Percentiles rank a stretch among this genome's conserved stretches.
Conservation (phyloP, 2,113 vertebrate genomes). For the Grammomys surdaster region DNA sequence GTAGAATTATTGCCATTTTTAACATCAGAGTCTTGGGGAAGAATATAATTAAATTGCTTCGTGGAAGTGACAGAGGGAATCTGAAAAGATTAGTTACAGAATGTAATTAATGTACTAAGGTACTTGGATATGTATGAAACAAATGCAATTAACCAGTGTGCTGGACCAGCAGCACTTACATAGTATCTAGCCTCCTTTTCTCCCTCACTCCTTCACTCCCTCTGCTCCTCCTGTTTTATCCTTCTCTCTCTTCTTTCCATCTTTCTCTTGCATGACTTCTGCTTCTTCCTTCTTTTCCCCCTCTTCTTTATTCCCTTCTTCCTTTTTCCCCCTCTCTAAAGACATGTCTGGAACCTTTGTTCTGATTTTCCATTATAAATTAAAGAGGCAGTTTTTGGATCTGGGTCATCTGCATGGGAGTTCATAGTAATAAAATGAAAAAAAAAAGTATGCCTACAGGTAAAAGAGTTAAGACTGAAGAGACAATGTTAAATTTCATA, state of each 20-base stretch:
- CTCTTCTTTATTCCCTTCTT: background rate
- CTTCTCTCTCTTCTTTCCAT: background rate
- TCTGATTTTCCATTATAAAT: constrained; percentile 61
- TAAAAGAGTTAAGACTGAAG: constrained; percentile 48
- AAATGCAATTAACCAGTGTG: constrained; percentile 89
- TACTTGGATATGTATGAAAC: constrained; percentile 87
- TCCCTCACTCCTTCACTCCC: background rate
- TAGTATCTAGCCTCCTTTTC: constrained; percentile 80
- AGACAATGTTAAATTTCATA: background rate
- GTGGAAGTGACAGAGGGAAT: constrained; percentile 87
- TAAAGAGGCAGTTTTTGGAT: background rate
- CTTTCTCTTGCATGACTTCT: background rate
- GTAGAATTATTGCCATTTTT: constrained; percentile 73
- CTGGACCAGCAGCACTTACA: constrained; percentile 78
- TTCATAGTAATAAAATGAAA: constrained; percentile 17
- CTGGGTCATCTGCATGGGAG: background rate
- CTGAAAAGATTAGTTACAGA: constrained; percentile 86
- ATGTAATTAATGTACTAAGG: constrained; percentile 87
- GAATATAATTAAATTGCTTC: constrained; percentile 86
- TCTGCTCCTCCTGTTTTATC: background rate
- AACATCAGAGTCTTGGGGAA: constrained; percentile 76
- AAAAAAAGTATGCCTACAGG: background rate
- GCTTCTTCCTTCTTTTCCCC: no score
- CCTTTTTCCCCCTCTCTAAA: constrained; percentile 45
- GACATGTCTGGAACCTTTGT: constrained; percentile 83